Percentiles rank a stretch among this genome's conserved stretches.
These are phyloP conservation scores for Nebria brevicollis DNA, from an alignment of 2,888 invertebrate genomes.

Conservation along the genomic window DNA sequence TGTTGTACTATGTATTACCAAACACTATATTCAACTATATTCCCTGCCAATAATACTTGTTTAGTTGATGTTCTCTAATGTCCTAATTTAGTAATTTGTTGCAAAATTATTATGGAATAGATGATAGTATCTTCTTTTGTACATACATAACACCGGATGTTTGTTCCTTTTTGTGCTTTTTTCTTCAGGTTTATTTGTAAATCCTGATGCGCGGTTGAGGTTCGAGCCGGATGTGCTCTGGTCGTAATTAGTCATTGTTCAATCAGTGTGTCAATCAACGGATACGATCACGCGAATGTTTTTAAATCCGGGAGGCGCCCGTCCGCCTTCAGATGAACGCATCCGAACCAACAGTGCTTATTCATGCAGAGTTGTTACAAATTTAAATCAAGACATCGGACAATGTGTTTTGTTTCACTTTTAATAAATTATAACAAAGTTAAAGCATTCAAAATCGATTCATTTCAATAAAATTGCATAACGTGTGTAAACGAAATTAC, in stretches of 20 bases:
- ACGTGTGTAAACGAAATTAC: too few relatives aligned
- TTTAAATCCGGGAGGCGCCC: slow-evolving; percentile 6
- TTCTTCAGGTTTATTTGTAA: neutral
- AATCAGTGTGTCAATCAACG: slow-evolving; percentile 29
- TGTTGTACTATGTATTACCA: too few relatives aligned
- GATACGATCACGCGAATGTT: slow-evolving; percentile 20
- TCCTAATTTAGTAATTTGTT: too few relatives aligned
- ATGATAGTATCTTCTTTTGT: neutral
- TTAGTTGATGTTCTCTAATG: too few relatives aligned
- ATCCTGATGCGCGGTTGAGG: neutral
- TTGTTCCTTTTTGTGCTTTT: neutral
- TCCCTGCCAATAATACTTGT: too few relatives aligned
- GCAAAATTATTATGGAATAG: neutral
- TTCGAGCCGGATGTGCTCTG: slow-evolving; percentile 31
- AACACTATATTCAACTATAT: too few relatives aligned
- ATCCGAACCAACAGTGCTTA: neutral
- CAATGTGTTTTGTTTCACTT: too few relatives aligned
- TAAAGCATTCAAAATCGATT: too few relatives aligned
- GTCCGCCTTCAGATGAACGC: neutral
- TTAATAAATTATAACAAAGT: too few relatives aligned
- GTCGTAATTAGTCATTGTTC: slow-evolving; percentile 42
- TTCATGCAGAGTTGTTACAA: neutral
- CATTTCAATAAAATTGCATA: too few relatives aligned
- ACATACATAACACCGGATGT: neutral
- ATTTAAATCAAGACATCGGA: neutral